Base-by-base conservation (phyloP, 2,888 invertebrate species). In the Drosophila dives region DNA sequence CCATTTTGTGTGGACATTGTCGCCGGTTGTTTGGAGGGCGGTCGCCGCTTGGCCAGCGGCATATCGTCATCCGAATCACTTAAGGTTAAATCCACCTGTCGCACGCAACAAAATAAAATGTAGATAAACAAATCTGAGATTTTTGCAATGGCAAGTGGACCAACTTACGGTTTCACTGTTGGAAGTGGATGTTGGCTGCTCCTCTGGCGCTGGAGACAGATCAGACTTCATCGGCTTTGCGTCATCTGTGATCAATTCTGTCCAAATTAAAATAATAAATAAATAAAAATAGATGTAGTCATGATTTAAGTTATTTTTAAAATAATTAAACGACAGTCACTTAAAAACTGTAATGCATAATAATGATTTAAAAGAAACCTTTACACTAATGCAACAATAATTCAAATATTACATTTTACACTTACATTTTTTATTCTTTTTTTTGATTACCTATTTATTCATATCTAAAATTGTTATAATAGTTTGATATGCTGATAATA, bases 61-160 rank as follows among this genome's bases (percentile, higher is more conserved):
- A 95, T 93, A 83, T 96, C 96, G 86, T 96, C 95, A 72, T 96
- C 96, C 0, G 96, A 96, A 92, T 96, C 96, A 1, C 96, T 96
- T n/a, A 94, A 77, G 0, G 96, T 96, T 75, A 96, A 93, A 92
- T 96, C 96, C 26, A 96, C 96, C 92, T 93, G 12, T 11, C 5
- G 32, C 40, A 15, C 49, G 5, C 6, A 29, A 17, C 29, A 40
- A 56, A n/a, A 20, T 12, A 38, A 26, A 55, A 15, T 10, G 1
- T 15, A 42, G 0, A 15, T 29, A n/a, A 7, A 40, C 2, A 15
- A n/a, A 15, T 11, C 20, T 20, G 10, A 17, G 6, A 23, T 29
- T n/a, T 15, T 32, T 15, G 10, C 5, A 23, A 33, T 56, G 29
- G 12, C 1, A 34, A 10, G 17, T 40, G 20, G 2, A 23, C 23